phyloP scores from a whole-genome alignment of 2,888 invertebrate genomes.

The Spodoptera picta region DNA sequence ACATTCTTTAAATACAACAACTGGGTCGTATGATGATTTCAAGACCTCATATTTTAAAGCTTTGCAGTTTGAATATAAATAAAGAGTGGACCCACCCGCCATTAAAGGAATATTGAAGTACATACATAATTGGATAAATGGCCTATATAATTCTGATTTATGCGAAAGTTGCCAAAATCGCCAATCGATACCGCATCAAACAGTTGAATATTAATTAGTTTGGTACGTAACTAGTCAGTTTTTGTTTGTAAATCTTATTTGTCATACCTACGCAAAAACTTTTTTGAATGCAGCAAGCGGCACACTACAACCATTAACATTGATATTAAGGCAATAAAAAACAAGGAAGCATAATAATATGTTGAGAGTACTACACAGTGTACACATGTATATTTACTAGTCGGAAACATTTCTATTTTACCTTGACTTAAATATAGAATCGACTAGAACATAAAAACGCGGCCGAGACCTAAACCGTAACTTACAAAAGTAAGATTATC shows the following conservation, averaged over 20 bases:
- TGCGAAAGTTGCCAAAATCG: too few species aligned
- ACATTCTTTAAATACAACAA: too few species aligned
- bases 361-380: conserved; percentile 1
- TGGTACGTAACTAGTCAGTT: conserved; percentile 1
- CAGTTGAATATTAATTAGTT: conserved; percentile 1
- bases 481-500: conserved; percentile 19
- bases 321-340: not conserved
- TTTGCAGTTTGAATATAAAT: too few species aligned
- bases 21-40: too few species aligned
- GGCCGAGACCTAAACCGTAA: conserved; percentile 19
- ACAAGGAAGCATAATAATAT: not conserved
- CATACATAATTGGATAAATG: too few species aligned
- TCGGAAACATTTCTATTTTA: conserved; percentile 47
- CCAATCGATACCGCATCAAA: not conserved
- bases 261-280: not conserved
- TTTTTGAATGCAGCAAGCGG: not conserved
- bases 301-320: not conserved
- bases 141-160: too few species aligned
- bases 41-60: too few species aligned
- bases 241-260: conserved; percentile 18
- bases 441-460: conserved; percentile 30
- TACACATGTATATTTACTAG: conserved; percentile 19
- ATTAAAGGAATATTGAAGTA: too few species aligned
- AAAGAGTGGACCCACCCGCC: too few species aligned
- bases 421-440: conserved; percentile 48